Base-by-base conservation (phyloP, 1,140 invertebrate genomes). In the Hormaphis cornu region DNA sequence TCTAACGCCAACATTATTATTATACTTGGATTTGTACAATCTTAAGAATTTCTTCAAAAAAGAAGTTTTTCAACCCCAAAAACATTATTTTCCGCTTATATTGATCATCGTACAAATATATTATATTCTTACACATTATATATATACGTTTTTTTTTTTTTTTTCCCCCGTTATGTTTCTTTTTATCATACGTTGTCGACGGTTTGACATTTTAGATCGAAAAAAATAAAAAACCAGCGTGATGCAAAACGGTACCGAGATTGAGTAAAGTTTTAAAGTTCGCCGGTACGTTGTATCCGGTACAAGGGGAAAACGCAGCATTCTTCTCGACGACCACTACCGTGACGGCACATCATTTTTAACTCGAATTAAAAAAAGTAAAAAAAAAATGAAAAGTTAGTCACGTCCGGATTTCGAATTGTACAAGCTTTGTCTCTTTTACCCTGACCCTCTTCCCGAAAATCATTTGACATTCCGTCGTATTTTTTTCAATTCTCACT, bases 311-410 rank as follows among this genome's bases (percentile, higher is more conserved):
- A 44, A 66, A 50, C 28, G 42, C n/a, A n/a, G 35, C 28, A 66
- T 66, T 37, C 44, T 50, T 20, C 44, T n/a, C n/a, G n/a, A n/a
- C n/a, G 14, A 18, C 26, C 14, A 44, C 61, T 44, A 48, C 33
- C 44, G 33, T 30, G 30, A 66, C 44, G 44, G 40, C 61, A 50
- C 61, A 30, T 66, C 61, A 66, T 66, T 66, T 66, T 66, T 66
- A 66, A 66, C 61, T 4, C 61, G 44, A 66, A 66, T 66, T 66
- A 66, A 35, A 63, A 61, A 58, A 52, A 52, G 26, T 35, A 54
- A 50, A 50, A 54, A 33, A 40, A 63, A 48, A 50, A 44, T 66
- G 44, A 66, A 66, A 66, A 66, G 44, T 66, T 66, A 46, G 61
- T 48, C 28, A 66, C 28, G 61, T 66, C 61, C 61, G 61, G 61